A percentile compares a stretch with the other conserved stretches of the same genome.
phyloP scores from a whole-genome alignment of 2,113 vertebrate genomes.

The Helogale parvula region DNA sequence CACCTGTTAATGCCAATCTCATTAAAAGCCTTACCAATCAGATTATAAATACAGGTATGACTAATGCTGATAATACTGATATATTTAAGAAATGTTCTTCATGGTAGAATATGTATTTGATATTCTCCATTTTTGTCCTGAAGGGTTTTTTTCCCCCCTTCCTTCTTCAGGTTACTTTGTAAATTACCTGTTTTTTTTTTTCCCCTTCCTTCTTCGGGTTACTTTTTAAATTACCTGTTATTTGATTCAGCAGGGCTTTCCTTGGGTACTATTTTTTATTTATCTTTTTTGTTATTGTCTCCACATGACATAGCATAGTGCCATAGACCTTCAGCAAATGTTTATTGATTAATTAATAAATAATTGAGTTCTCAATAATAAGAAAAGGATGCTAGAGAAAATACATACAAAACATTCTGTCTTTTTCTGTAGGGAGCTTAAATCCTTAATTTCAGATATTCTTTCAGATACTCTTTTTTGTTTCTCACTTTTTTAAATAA shows the following conservation, averaged over 20 bases:
- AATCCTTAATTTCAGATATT: conserved; percentile 36
- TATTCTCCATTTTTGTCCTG: neutral
- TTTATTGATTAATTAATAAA: conserved; percentile 27
- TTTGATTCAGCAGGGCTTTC: neutral
- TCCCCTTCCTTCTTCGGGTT: neutral
- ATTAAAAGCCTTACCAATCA: conserved; percentile 95
- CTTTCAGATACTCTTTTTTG: neutral
- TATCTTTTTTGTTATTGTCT: neutral
- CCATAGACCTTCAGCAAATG: neutral
- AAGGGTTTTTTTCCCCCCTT: neutral
- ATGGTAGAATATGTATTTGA: neutral
- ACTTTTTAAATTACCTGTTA: conserved; percentile 27
- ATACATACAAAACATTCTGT: neutral
- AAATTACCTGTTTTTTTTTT: conserved; percentile 6
- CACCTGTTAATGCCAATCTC: conserved; percentile 89
- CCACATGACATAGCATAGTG: neutral
- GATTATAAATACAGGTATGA: conserved; percentile 93
- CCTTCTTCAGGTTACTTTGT: neutral
- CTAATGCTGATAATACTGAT: neutral
- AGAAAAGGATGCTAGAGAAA: conserved; percentile 10
- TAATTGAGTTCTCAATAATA: neutral
- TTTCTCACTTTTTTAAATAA: neutral
- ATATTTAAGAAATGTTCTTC: neutral
- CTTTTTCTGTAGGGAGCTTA: neutral
- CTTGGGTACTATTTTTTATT: neutral